These are phyloP conservation scores for Eristalinus sepulchralis DNA, from an alignment of 2,888 invertebrate genomes.

Conservation along the genomic window DNA sequence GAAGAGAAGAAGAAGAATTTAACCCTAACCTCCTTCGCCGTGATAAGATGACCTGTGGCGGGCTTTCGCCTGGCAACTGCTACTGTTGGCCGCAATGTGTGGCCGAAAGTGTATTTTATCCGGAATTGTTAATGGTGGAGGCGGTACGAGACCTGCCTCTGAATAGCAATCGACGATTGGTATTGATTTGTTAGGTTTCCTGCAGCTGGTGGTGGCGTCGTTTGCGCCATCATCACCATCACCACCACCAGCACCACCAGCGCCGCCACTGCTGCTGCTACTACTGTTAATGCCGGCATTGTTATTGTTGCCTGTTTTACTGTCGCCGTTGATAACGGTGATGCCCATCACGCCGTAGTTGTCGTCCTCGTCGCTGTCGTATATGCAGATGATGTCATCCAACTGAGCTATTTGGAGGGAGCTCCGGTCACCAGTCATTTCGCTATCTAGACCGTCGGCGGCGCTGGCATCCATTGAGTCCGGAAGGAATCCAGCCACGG, in stretches of 20 bases:
- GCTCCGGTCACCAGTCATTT: slow-evolving; percentile 32
- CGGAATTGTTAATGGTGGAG: slow-evolving; percentile 27
- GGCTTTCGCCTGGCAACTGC: slow-evolving; percentile 33
- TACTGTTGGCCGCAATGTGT: slow-evolving; percentile 18
- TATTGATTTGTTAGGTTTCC: neutral
- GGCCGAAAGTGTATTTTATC: slow-evolving; percentile 40
- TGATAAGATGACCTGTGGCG: slow-evolving; percentile 65
- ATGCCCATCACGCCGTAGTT: neutral
- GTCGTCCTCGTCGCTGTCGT: slow-evolving; percentile 27
- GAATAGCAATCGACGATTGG: neutral
- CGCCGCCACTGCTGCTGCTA: neutral
- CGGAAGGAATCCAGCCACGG: slow-evolving; percentile 85
- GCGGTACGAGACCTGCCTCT: slow-evolving; percentile 10
- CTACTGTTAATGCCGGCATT: neutral
- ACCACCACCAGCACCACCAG: neutral
- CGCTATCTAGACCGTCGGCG: slow-evolving; percentile 15
- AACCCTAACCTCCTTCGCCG: slow-evolving; percentile 67
- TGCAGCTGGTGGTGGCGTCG: neutral
- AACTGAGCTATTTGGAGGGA: slow-evolving; percentile 41
- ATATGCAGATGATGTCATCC: slow-evolving; percentile 49
- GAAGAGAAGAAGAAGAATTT: slow-evolving; percentile 30
- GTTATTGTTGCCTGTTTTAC: neutral
- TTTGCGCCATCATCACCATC: neutral
- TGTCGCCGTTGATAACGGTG: neutral
- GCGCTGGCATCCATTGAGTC: slow-evolving; percentile 73